Evolutionary conservation across 2,797 vertebrate species (phyloP), one percentile per base, ranked within the genome.

Genomic region (Muscicapa comitata): DNA sequence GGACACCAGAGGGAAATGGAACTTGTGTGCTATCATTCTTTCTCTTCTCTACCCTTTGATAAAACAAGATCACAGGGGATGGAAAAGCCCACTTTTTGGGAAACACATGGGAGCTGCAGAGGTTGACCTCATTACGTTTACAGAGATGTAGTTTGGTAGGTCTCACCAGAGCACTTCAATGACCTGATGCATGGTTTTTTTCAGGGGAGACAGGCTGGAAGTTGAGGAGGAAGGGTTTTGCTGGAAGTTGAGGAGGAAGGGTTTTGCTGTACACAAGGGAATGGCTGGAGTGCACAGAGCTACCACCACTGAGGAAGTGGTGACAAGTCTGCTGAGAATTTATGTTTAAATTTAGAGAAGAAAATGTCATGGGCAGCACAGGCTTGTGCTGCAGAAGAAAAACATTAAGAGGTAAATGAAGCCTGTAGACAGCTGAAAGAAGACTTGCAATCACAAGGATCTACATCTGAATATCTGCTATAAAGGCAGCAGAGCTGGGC

Each of bases 1-100:
- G 43, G 11, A 9, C 14, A 59, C 14, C 17, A 38, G 4, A 28
- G 19, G 40, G 48, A 50, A 72, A 57, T 8, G n/a, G 10, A 50
- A 50, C 6, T 57, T 29, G 5, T 18, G 29, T 7, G 3, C 53
- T 80, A 33, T 26, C 18, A 19, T 40, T 28, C 15, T 33, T 66
- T 23, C 29, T 40, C 29, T 53, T 67, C 33, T 26, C 18, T 57
- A 18, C 8, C 17, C 9, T 48, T 40, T 29, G 9, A 51, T 38
- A 59, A 75, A 62, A 25, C 14, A 61, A 35, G 58, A 21, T 4
- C 7, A 21, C 0, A 0, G 6, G 20, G 3, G 17, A 29, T 9
- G 13, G 5, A 71, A 74, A 74, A 14, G 12, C 7, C 6, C 31
- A 57, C 16, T 35, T 3, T 6, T 37, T 62, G 50, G 10, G 24